phyloP scores from a whole-genome alignment of 2,888 invertebrate species.

The Netelia inedita region DNA sequence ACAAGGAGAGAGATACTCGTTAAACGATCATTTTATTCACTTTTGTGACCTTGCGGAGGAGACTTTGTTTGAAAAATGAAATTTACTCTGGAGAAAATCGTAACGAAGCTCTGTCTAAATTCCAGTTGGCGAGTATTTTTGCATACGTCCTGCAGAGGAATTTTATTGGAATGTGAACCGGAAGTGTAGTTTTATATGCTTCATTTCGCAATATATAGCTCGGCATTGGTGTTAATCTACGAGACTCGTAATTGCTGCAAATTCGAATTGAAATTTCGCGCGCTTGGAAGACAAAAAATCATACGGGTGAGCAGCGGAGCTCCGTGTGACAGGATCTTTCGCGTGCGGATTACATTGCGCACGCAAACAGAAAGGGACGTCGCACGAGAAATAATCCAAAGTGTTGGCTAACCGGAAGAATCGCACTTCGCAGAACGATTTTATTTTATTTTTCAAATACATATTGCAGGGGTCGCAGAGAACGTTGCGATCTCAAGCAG shows the following conservation, averaged over 20 bases:
- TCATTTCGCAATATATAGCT: background rate
- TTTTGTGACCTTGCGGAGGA: background rate
- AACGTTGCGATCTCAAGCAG: background rate
- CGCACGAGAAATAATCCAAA: background rate
- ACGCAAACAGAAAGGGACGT: background rate
- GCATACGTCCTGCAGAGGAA: background rate
- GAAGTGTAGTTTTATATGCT: background rate
- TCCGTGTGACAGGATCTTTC: background rate
- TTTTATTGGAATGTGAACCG: constrained; percentile 1
- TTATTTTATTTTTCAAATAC: too few species aligned
- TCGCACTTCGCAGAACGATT: too few species aligned
- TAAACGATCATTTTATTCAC: background rate
- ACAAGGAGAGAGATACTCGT: constrained; percentile 7
- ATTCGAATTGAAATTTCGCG: too few species aligned
- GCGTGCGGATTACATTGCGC: background rate
- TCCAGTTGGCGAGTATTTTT: background rate
- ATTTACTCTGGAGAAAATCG: background rate
- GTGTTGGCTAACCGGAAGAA: background rate
- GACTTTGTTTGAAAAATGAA: background rate
- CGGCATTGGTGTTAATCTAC: background rate
- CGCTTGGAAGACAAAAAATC: background rate
- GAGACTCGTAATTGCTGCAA: too few species aligned
- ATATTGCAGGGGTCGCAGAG: too few species aligned
- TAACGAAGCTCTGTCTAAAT: background rate
- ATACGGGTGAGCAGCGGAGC: background rate